Base-by-base conservation (phyloP, 2,888 invertebrate species). In the Phengaris alcon region DNA sequence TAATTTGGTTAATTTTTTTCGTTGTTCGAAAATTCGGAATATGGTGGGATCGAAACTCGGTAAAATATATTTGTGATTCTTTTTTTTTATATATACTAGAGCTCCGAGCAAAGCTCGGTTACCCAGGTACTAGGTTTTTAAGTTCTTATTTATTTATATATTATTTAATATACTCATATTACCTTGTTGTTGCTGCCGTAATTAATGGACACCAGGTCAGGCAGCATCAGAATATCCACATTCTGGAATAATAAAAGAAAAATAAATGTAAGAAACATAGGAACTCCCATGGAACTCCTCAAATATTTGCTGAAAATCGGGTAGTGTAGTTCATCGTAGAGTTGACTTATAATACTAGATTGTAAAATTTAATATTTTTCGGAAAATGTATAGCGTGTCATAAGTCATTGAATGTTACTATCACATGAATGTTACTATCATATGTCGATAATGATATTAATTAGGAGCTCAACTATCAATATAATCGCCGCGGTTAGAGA, bases 181-280 rank as follows among this genome's bases (percentile, higher is more conserved):
- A 64, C 64, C 64, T 64, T 64, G 13, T 6, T 59, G 5, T 10
- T 59, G 4, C 46, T 6, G 46, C 46, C 52, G 52, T 52, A 52
- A 8, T 52, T 52, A 52, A 12, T 64, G 6, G 6, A 2, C 6
- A 12, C 64, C 44, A 64, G 0, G 6, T 78, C 78, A 22, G 88
- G 84, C 6, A 90, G 77, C 73, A 90, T 84, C 46, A 90, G 57
- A 46, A 91, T 81, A 51, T 91, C 90, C 6, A 85, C 84, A 55
- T 85, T 81, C 90, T 90, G 85, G 64, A 84, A 84, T 74, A 74
- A 75, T n/a, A 6, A 76, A 8, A 68, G 7, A 69, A 59, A 70
- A 52, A 6, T 54, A 35, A 35, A 35, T 35, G 35, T 35, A 35
- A 35, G 35, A 35, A 35, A 4, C 35, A 35, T 35, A 35, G 35